Conservation (phyloP, 2,797 vertebrate genomes). For the Pangasius larnaudii region DNA sequence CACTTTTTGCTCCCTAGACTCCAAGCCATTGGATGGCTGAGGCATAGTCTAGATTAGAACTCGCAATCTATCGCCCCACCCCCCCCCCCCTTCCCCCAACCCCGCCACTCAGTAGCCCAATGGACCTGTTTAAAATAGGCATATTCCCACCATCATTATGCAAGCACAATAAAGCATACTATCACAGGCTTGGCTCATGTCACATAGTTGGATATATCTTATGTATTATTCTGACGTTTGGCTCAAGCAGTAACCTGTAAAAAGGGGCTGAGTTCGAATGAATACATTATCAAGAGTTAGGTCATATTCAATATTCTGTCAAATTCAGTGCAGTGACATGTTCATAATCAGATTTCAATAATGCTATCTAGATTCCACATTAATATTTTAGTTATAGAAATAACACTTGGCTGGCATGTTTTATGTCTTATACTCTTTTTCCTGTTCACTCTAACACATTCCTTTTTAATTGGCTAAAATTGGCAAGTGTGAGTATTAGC, state of each 20-base stretch:
- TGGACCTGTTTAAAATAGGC: background rate
- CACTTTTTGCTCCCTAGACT: background rate
- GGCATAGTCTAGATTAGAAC: background rate
- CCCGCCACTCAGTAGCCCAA: background rate
- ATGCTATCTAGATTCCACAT: background rate
- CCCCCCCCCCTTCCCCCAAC: too few species aligned
- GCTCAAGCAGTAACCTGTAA: background rate
- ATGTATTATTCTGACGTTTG: background rate
- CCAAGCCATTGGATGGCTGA: background rate
- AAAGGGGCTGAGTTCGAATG: background rate
- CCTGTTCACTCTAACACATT: background rate
- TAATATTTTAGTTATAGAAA: background rate
- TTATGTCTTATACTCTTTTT: background rate
- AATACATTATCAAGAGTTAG: background rate
- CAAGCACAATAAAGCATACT: background rate
- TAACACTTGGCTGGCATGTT: background rate
- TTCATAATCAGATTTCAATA: background rate
- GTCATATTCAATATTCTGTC: background rate
- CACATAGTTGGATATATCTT: background rate
- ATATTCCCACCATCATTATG: background rate
- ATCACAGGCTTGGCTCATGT: background rate
- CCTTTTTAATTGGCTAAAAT: background rate
- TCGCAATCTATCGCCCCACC: background rate
- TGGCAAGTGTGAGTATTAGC: background rate
- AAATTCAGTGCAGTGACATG: background rate